phyloP scores from a whole-genome alignment of 2,113 vertebrate genomes.

The Larimichthys polyactis region DNA sequence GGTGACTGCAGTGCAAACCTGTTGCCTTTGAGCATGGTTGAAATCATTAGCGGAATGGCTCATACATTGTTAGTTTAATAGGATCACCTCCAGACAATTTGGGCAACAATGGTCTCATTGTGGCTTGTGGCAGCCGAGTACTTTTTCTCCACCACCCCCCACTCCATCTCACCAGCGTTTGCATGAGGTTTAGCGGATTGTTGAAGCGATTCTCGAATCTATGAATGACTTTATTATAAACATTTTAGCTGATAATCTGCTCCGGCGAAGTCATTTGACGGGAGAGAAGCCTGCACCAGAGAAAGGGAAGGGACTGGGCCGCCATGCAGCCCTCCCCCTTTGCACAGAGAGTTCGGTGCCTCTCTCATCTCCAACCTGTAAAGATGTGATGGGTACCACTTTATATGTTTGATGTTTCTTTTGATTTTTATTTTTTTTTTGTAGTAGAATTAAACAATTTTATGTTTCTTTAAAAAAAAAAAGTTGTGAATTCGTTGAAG shows the following conservation, averaged over 20 bases:
- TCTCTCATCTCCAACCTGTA: conserved; percentile 70
- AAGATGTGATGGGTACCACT: conserved; percentile 72
- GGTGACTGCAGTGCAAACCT: conserved; percentile 73
- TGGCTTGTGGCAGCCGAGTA: conserved; percentile 29
- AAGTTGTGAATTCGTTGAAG: conserved; percentile 76
- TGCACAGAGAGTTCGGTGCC: conserved; percentile 74
- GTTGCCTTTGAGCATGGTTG: conserved; percentile 76
- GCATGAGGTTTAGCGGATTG: conserved; percentile 32
- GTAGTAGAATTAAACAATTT: conserved; percentile 78
- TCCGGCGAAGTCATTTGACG: conserved; percentile 34
- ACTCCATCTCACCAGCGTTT: conserved; percentile 33
- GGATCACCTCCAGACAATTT: conserved; percentile 61
- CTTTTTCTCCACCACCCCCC: not conserved
- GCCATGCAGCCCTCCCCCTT: conserved; percentile 45
- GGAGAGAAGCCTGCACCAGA: conserved; percentile 60
- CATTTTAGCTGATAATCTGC: conserved; percentile 37
- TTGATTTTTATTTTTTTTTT: conserved; percentile 69
- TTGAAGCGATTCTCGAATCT: conserved; percentile 37
- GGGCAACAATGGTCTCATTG: conserved; percentile 67
- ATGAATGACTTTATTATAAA: conserved; percentile 19
- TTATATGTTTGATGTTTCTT: conserved; percentile 77
- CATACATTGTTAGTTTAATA: conserved; percentile 64
- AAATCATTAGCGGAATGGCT: conserved; percentile 60
- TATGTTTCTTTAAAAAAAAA: conserved; percentile 71
- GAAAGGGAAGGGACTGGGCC: conserved; percentile 68